phyloP scores from a whole-genome alignment of 92 coral and sea anemone species.

The Palythoa grandiflora region DNA sequence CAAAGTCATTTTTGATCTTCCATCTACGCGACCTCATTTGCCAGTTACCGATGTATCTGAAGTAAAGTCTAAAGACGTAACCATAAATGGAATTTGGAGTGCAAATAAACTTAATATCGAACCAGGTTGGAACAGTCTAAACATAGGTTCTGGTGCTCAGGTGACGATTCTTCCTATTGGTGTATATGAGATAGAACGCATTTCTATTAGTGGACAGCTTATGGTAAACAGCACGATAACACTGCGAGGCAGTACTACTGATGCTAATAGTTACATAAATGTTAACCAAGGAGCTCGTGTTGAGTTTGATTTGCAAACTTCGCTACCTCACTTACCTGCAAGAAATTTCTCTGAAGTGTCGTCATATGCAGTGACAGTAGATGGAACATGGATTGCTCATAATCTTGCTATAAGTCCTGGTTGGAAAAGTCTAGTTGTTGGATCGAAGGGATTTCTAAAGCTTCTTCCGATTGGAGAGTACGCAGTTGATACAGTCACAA shows the following conservation, averaged over 20 bases:
- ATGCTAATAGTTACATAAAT: conserved; percentile 17
- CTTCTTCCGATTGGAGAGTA: conserved; percentile 27
- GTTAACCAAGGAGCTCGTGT: conserved; percentile 41
- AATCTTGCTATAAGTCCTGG: conserved; percentile 42
- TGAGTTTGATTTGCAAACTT: conserved; percentile 31
- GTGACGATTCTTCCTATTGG: conserved; percentile 28
- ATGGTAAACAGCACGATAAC: conserved; percentile 32
- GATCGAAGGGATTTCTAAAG: conserved; percentile 34
- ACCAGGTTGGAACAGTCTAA: conserved; percentile 70
- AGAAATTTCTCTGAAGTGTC: conserved; percentile 37
- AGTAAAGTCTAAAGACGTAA: conserved; percentile 70
- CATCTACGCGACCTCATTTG: not conserved
- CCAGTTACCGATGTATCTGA: conserved; percentile 69
- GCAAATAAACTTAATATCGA: conserved; percentile 71
- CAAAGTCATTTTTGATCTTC: conserved; percentile 14
- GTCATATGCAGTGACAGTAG: conserved; percentile 32
- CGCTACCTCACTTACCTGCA: conserved; percentile 26
- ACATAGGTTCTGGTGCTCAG: conserved; percentile 37
- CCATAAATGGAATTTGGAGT: conserved; percentile 69
- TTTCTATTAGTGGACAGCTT: conserved; percentile 42
- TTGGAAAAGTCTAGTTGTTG: conserved; percentile 48
- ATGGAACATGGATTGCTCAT: conserved; percentile 49
- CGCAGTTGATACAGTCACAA: conserved; percentile 36
- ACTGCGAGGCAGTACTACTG: conserved; percentile 30
- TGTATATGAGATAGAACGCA: conserved; percentile 40